Evolutionary conservation across 1,140 invertebrate genomes (phyloP).

Genomic region (Pogonomyrmex californicus): DNA sequence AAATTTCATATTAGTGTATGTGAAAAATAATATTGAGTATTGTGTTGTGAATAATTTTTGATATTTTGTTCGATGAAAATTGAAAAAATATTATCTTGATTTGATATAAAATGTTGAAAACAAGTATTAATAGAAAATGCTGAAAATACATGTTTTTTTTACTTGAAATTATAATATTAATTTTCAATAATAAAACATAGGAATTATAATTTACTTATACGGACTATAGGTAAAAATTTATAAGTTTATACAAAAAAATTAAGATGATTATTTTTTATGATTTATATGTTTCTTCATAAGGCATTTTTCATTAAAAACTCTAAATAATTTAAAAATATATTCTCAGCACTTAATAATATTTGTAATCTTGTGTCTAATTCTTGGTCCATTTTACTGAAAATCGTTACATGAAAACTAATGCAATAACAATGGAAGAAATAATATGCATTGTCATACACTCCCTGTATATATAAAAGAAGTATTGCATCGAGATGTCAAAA

Average conservation of each 20-base stretch:
- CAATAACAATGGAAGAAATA: conserved; percentile 60
- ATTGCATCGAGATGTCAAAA: conserved; percentile 66
- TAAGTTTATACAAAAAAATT: not conserved
- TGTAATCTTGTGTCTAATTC: conserved; percentile 30
- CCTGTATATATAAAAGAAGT: conserved; percentile 66
- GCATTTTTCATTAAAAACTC: not conserved
- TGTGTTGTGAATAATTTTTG: conserved; percentile 3
- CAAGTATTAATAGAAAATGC: conserved; percentile 40
- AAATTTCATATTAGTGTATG: conserved; percentile 30
- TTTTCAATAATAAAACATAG: conserved; percentile 19
- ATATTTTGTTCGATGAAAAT: conserved; percentile 26
- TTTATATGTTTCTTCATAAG: not conserved
- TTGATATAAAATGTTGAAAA: conserved; percentile 19
- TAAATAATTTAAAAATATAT: conserved; percentile 12
- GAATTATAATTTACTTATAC: not conserved
- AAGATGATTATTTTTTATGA: not conserved
- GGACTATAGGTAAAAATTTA: conserved; percentile 26
- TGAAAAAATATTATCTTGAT: conserved; percentile 6
- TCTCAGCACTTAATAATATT: conserved; percentile 38
- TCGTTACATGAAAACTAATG: conserved; percentile 45
- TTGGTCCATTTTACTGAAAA: conserved; percentile 30
- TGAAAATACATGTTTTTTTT: conserved; percentile 18
- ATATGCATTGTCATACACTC: conserved; percentile 70
- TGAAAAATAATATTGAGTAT: conserved; percentile 28
- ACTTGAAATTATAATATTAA: conserved; percentile 29